Percentiles rank a stretch among this genome's conserved stretches.
phyloP scores from a whole-genome alignment of 2,888 invertebrate species.

The Volucella zonaria region DNA sequence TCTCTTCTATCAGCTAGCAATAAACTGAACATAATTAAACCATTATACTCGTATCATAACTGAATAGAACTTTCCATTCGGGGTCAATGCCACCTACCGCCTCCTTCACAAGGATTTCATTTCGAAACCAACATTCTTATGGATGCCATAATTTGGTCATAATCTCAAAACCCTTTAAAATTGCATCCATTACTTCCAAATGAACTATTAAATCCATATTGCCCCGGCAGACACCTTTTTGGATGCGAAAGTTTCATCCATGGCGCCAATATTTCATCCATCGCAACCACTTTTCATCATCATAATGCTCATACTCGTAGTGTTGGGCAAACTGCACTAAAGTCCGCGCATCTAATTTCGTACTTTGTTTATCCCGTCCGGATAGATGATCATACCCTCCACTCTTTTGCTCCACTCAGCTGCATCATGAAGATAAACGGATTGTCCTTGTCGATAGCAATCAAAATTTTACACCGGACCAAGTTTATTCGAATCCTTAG shows the following conservation, averaged over 20 bases:
- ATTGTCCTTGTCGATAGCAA: conserved; percentile 68
- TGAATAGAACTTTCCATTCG: conserved; percentile 32
- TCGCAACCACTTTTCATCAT: conserved; percentile 14
- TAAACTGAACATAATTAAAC: conserved; percentile 12
- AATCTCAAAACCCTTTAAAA: conserved; percentile 41
- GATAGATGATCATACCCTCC: not conserved
- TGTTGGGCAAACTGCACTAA: conserved; percentile 19
- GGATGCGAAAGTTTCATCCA: not conserved
- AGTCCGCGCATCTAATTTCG: conserved; percentile 49
- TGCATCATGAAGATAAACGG: conserved; percentile 61
- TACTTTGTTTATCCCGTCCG: conserved; percentile 42
- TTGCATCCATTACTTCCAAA: conserved; percentile 56
- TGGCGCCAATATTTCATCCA: conserved; percentile 60
- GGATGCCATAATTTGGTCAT: conserved; percentile 35
- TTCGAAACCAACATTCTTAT: conserved; percentile 16
- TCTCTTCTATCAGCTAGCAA: not conserved
- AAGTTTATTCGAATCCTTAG: conserved; percentile 45
- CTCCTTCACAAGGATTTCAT: conserved; percentile 2
- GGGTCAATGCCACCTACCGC: conserved; percentile 37
- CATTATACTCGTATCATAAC: conserved; percentile 4
- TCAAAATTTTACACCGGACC: conserved; percentile 67
- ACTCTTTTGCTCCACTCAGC: not conserved
- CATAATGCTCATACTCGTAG: not conserved
- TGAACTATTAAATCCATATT: conserved; percentile 31
- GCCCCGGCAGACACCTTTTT: conserved; percentile 42